A percentile compares a stretch with the other conserved stretches of the same genome.
Conservation (phyloP, 2,113 vertebrate species). For the Nothocercus nigrocapillus region DNA sequence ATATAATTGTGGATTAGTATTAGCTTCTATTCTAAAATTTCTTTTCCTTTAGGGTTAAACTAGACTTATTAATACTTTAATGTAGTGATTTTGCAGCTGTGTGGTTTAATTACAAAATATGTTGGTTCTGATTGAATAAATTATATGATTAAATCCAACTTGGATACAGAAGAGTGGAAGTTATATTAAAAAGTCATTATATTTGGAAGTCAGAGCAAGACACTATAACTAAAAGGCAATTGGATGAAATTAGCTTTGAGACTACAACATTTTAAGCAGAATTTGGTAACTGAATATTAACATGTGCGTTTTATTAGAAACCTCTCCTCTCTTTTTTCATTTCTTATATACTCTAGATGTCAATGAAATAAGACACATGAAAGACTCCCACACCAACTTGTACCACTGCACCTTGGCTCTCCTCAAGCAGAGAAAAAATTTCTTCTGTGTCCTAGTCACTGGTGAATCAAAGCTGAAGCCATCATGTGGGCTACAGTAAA, state of each 20-base stretch:
- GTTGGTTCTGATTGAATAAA: conserved; percentile 68
- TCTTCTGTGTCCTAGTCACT: conserved; percentile 36
- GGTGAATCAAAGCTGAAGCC: conserved; percentile 63
- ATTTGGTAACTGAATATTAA: conserved; percentile 73
- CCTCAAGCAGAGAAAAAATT: conserved; percentile 28
- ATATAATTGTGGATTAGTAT: neutral
- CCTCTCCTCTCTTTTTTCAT: neutral
- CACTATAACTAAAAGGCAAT: conserved; percentile 75
- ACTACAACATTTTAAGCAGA: conserved; percentile 70
- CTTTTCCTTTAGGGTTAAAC: neutral
- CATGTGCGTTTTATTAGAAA: conserved; percentile 70
- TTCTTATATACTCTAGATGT: conserved; percentile 49
- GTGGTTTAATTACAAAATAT: conserved; percentile 63
- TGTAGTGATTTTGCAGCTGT: neutral
- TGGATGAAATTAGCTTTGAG: conserved; percentile 75
- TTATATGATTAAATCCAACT: conserved; percentile 65
- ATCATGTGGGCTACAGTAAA: conserved; percentile 47
- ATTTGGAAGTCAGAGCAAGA: conserved; percentile 71
- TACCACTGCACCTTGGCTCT: conserved; percentile 16
- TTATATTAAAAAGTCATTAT: conserved; percentile 79
- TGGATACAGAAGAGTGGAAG: conserved; percentile 68
- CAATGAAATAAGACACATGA: conserved; percentile 26
- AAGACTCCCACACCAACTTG: conserved; percentile 57
- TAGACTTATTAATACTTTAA: conserved; percentile 5
- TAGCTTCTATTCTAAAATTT: neutral